Evolutionary conservation across 2,888 invertebrate species (phyloP).

Genomic region (Coelinius sp.): DNA sequence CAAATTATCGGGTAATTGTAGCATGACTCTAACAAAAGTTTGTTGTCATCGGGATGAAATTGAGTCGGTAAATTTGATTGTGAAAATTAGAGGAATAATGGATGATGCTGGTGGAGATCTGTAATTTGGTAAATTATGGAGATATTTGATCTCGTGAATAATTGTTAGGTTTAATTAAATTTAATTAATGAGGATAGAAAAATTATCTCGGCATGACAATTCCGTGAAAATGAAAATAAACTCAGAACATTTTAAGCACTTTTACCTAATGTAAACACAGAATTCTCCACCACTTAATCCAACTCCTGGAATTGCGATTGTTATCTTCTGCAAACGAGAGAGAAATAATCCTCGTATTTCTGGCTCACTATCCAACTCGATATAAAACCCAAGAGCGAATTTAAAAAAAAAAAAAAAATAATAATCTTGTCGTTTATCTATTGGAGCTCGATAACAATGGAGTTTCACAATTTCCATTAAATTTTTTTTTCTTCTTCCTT

Average conservation of each 20-base stretch:
- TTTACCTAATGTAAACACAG: conserved; percentile 9
- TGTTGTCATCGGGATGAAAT: background rate
- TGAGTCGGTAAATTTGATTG: background rate
- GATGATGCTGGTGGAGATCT: background rate
- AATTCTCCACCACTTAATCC: background rate
- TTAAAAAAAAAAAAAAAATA: background rate
- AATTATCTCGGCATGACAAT: too few species aligned
- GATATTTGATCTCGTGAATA: background rate
- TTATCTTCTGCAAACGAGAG: background rate
- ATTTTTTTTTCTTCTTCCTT: background rate
- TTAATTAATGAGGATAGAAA: too few species aligned
- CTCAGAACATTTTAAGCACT: conserved; percentile 2
- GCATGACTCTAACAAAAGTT: background rate
- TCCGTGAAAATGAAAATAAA: too few species aligned
- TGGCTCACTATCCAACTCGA: background rate
- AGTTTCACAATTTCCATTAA: background rate
- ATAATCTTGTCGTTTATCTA: background rate
- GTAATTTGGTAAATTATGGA: background rate
- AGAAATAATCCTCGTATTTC: conserved; percentile 1
- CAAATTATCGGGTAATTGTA: background rate
- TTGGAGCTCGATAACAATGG: conserved; percentile 17
- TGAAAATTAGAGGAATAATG: background rate
- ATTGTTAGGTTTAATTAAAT: background rate
- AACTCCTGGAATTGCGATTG: background rate
- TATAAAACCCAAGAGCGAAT: background rate